Percentiles rank a stretch among this genome's conserved stretches.
Conservation (phyloP, 2,797 vertebrate genomes). For the Etheostoma perlongum region DNA sequence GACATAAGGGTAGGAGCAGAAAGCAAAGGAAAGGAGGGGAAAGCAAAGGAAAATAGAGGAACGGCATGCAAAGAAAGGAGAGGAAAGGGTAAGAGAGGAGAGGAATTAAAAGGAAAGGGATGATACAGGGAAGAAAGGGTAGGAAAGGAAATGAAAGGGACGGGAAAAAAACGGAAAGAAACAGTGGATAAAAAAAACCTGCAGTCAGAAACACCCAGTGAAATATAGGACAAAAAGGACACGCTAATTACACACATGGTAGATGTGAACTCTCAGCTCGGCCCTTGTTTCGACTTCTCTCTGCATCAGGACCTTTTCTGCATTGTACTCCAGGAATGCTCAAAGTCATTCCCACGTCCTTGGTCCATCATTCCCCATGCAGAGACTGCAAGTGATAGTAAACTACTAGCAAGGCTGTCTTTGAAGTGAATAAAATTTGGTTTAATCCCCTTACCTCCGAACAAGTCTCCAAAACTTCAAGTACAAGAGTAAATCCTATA, state of each 20-base stretch:
- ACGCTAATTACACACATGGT: slow-evolving; percentile 29
- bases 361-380: slow-evolving; percentile 13
- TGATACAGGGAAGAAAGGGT: neutral
- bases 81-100: neutral
- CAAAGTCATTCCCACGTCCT: slow-evolving; percentile 26
- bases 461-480: too few species aligned
- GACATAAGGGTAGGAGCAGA: too few species aligned
- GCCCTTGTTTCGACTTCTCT: slow-evolving; percentile 20
- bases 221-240: slow-evolving; percentile 45
- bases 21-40: neutral
- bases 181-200: neutral
- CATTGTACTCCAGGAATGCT: neutral
- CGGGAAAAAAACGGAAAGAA: neutral
- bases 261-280: slow-evolving; percentile 28
- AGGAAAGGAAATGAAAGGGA: neutral
- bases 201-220: slow-evolving; percentile 10
- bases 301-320: slow-evolving; percentile 22
- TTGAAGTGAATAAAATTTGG: too few species aligned
- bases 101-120: neutral
- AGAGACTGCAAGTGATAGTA: too few species aligned
- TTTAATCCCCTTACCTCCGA: too few species aligned
- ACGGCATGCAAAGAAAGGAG: neutral
- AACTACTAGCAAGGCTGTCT: neutral
- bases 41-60: neutral
- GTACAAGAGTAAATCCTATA: too few species aligned